These are phyloP conservation scores for Tenthredo distinguenda DNA, from an alignment of 2,888 invertebrate species.

Conservation along the genomic window DNA sequence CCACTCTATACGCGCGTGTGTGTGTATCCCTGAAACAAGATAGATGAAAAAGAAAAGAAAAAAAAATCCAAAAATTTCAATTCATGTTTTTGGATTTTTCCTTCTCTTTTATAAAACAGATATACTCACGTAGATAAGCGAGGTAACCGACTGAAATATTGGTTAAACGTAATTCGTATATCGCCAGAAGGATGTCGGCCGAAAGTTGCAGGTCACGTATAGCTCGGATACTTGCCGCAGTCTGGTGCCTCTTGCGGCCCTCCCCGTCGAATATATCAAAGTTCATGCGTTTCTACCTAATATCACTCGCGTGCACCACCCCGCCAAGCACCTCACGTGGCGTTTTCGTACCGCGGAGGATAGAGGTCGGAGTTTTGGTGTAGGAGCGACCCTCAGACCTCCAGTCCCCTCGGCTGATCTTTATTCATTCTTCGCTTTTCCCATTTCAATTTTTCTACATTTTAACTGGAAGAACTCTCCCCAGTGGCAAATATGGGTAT, in stretches of 20 bases:
- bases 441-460: constrained; percentile 76
- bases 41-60: background rate
- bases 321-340: constrained; percentile 67
- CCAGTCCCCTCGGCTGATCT: constrained; percentile 67
- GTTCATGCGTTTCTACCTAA: constrained; percentile 77
- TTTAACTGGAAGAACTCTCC: constrained; percentile 67
- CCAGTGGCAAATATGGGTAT: constrained; percentile 14
- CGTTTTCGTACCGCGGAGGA: constrained; percentile 53
- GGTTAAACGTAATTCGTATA: constrained; percentile 53
- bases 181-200: constrained; percentile 63
- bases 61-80: background rate
- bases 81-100: background rate
- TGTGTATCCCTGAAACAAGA: background rate
- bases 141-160: constrained; percentile 50
- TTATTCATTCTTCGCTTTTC: constrained; percentile 76
- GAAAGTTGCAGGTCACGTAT: constrained; percentile 77
- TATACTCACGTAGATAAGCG: background rate
- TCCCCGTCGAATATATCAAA: constrained; percentile 75
- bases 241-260: constrained; percentile 69
- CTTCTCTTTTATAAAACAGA: background rate
- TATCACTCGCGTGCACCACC: constrained; percentile 71
- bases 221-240: constrained; percentile 76
- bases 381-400: constrained; percentile 41
- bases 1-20: constrained; percentile 55
- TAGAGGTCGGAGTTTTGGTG: constrained; percentile 25